phyloP scores from a whole-genome alignment of 1,140 invertebrate genomes.

The Antheraea mylitta region DNA sequence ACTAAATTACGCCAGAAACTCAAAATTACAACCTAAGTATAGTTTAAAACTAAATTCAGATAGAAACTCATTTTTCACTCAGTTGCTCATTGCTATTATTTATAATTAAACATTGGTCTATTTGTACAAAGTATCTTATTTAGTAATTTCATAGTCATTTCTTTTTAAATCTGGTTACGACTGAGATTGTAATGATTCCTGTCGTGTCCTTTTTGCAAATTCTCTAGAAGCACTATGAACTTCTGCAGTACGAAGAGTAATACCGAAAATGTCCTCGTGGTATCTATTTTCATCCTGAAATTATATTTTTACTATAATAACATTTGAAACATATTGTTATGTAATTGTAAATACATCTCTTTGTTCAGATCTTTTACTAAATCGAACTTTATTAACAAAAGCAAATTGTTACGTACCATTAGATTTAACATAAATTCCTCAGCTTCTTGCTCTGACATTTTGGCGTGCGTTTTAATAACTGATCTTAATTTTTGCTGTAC shows the following conservation, averaged over 20 bases:
- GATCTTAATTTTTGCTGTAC: conserved; percentile 94
- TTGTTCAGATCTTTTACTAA: neutral
- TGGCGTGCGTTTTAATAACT: conserved; percentile 90
- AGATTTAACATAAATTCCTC: conserved; percentile 91
- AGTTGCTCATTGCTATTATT: neutral
- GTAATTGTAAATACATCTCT: no score
- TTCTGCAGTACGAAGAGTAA: conserved; percentile 92
- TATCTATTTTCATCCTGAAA: conserved; percentile 94
- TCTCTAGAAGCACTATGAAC: conserved; percentile 91
- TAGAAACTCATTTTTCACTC: no score
- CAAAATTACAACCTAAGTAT: neutral
- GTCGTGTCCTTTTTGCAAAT: conserved; percentile 79
- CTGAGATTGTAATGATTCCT: conserved; percentile 51
- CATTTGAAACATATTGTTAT: no score
- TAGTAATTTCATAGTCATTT: neutral
- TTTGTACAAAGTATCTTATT: neutral
- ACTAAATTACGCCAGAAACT: neutral
- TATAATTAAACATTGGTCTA: neutral
- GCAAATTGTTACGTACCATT: conserved; percentile 81
- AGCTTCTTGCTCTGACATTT: conserved; percentile 88
- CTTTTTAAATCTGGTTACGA: conserved; percentile 15
- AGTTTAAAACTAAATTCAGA: neutral
- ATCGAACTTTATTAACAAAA: neutral
- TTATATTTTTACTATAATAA: conserved; percentile 1
- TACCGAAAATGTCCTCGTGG: conserved; percentile 98